Conservation (phyloP, 2,888 invertebrate genomes). For the Dryadula phaetusa region DNA sequence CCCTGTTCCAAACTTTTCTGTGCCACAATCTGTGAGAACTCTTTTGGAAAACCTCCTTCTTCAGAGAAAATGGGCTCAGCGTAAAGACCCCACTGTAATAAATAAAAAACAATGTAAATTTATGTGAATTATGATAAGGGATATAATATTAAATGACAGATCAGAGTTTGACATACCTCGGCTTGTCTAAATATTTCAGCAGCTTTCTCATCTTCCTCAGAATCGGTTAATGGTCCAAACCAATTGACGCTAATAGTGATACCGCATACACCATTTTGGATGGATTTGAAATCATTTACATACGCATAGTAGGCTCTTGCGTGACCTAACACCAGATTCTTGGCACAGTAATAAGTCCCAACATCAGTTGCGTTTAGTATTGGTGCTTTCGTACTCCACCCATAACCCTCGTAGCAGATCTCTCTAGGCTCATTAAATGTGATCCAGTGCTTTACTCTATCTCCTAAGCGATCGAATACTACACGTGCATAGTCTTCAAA, state of each 20-base stretch:
- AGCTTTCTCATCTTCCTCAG: slow-evolving; percentile 62
- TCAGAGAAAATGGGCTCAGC: slow-evolving; percentile 77
- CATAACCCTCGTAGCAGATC: slow-evolving; percentile 74
- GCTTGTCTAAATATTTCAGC: slow-evolving; percentile 56
- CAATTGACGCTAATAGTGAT: slow-evolving; percentile 55
- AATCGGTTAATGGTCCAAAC: slow-evolving; percentile 63
- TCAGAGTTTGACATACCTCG: slow-evolving; percentile 48
- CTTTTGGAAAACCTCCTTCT: slow-evolving; percentile 81
- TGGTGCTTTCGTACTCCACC: slow-evolving; percentile 58
- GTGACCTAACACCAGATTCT: slow-evolving; percentile 81
- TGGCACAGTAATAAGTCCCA: slow-evolving; percentile 81
- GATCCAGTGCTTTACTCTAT: slow-evolving; percentile 82
- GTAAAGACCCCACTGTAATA: slow-evolving; percentile 70
- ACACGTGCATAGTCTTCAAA: slow-evolving; percentile 78
- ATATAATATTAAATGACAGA: background rate
- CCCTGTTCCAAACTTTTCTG: slow-evolving; percentile 60
- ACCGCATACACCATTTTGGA: slow-evolving; percentile 56
- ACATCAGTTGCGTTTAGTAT: slow-evolving; percentile 68
- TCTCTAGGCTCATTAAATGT: slow-evolving; percentile 84
- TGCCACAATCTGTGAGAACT: slow-evolving; percentile 71
- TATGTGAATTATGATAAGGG: background rate
- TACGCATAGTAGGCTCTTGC: slow-evolving; percentile 72
- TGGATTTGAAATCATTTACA: slow-evolving; percentile 60
- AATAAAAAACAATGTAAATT: background rate
- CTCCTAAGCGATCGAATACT: slow-evolving; percentile 72